Base-by-base conservation (phyloP, 1,140 invertebrate genomes). In the Drosophila micromelanica region DNA sequence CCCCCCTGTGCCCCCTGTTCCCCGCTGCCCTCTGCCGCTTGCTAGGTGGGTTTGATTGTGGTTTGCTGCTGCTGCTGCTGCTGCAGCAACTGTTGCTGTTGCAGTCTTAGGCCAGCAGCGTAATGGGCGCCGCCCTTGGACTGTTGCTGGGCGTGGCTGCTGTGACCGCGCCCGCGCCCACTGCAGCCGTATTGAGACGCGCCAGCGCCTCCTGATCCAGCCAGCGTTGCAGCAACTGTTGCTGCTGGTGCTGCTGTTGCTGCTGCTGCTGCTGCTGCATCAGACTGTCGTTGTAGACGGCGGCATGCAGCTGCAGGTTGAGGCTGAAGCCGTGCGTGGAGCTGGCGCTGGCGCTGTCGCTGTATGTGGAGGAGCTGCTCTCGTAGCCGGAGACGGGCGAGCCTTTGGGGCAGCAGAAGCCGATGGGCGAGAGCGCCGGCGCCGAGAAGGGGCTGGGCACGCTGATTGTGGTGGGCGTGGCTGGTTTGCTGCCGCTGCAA, bases 231-330 rank as follows among this genome's bases (percentile, higher is more conserved):
- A 72, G 78, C 71, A 74, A 76, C n/a, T 76, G 76, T 48, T 76
- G 82, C 30, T 76, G 75, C n/a, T 71, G 69, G 7, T 78, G 65
- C 3, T 80, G 71, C 9, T 84, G 75, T n/a, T n/a, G n/a, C n/a
- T n/a, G n/a, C n/a, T n/a, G n/a, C 1, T 80, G 80, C 0, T 82
- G 79, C 37, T 76, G 73, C 55, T 93, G 92, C 55, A 78, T 91
- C 52, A 91, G 49, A 35, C 87, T 90, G 76, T 93, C 93, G 73
- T 92, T 92, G 65, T 93, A 93, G 61, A 94, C 92, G 64, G 93
- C 92, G 45, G 93, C 91, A 54, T 92, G 93, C 63, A 93, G 76
- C 84, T 94, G 93, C 72, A 94, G 92, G 62, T 93, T 93, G 70
- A 94, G 75, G 61, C 92, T 93, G 80, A 93, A 93, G 43, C 81